Conservation (phyloP, 2,888 invertebrate species). For the Caenorhabditis auriculariae region DNA sequence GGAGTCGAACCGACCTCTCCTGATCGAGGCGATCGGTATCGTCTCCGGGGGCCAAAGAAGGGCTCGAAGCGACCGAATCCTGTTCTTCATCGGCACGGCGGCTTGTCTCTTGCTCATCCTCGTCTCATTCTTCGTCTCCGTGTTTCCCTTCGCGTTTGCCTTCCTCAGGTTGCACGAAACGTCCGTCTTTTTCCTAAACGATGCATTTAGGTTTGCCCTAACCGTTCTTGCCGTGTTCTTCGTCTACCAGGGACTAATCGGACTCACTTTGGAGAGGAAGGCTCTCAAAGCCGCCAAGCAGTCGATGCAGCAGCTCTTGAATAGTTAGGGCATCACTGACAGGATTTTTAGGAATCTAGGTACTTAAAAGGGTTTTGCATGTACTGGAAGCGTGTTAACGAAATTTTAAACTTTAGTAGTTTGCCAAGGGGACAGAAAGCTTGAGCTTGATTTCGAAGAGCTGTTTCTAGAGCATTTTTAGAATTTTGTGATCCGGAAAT, state of each 20-base stretch:
- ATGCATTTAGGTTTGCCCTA: constrained; percentile 52
- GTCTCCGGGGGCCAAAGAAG: constrained; percentile 56
- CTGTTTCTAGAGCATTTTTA: too few relatives aligned
- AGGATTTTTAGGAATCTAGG: too few relatives aligned
- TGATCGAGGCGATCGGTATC: constrained; percentile 47
- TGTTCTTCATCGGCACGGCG: constrained; percentile 21
- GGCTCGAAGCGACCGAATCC: constrained; percentile 46
- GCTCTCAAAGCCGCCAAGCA: constrained; percentile 61
- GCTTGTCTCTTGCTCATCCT: constrained; percentile 26
- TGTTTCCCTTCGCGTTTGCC: constrained; percentile 25
- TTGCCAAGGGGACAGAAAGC: too few relatives aligned
- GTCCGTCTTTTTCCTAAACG: constrained; percentile 1
- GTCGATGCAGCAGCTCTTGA: constrained; percentile 46
- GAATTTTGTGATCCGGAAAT: too few relatives aligned
- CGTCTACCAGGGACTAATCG: constrained; percentile 60
- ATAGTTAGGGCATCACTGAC: too few relatives aligned
- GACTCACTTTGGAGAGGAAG: constrained; percentile 59
- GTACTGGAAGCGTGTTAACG: too few relatives aligned
- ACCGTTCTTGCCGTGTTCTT: constrained; percentile 58
- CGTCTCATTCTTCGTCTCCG: constrained; percentile 30
- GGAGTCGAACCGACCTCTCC: constrained; percentile 42
- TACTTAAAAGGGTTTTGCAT: too few relatives aligned
- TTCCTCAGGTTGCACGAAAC: constrained; percentile 25
- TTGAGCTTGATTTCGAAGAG: too few relatives aligned
- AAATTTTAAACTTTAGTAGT: too few relatives aligned